These are phyloP conservation scores for Rhyacophila brunnea DNA, from an alignment of 1,140 invertebrate species.

Conservation along the genomic window DNA sequence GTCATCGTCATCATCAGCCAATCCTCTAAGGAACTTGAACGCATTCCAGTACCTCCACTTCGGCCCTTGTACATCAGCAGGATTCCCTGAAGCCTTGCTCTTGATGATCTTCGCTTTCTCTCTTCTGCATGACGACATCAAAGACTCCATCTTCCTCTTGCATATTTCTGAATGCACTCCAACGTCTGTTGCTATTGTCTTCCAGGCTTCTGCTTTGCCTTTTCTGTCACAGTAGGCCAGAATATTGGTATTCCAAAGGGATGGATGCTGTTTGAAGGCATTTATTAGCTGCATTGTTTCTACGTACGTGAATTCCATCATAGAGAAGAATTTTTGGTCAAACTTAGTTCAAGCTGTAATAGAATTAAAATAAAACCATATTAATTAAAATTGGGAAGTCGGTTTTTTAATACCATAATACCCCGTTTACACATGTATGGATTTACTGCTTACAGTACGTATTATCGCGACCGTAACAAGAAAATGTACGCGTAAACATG, in stretches of 20 bases:
- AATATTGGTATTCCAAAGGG: constrained; percentile 21
- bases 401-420: no score
- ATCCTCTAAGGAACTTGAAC: constrained; percentile 27
- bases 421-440: no score
- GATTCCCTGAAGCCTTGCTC: constrained; percentile 15
- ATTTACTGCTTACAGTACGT: no score
- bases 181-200: constrained; percentile 5
- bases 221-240: constrained; percentile 14
- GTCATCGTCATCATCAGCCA: constrained; percentile 28
- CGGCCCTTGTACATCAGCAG: constrained; percentile 10
- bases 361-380: no score
- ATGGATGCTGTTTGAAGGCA: constrained; percentile 17
- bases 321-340: no score
- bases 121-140: constrained; percentile 24
- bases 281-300: constrained; percentile 22
- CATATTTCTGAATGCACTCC: constrained; percentile 15
- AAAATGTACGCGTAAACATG: no score
- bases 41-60: constrained; percentile 33
- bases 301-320: constrained; percentile 25
- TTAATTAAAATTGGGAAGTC: no score
- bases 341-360: no score
- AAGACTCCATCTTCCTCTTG: constrained; percentile 28
- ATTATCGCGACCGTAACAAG: no score
- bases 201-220: constrained; percentile 25
- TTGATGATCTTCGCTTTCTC: constrained; percentile 19